Evolutionary conservation across 2,797 vertebrate genomes (phyloP), one percentile per base, ranked within the genome.

Genomic region (Acrossocheilus fasciatus): DNA sequence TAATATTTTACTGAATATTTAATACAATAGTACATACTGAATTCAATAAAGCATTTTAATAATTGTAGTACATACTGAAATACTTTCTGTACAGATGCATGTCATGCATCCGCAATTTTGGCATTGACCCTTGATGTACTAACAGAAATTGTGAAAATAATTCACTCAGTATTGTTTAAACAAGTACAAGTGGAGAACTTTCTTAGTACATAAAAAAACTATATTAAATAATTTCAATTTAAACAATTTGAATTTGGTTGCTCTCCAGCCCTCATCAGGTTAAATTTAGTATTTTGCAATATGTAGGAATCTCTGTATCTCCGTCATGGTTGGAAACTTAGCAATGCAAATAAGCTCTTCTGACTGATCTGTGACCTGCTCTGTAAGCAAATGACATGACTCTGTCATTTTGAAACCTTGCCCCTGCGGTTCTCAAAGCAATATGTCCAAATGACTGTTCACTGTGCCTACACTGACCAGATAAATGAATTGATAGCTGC

Each of bases 391-490:
- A 79, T 80, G n/a, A 82, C 43, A 69, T 75, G 39, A 57, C 62
- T 74, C 15, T 59, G 30, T 36, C 36, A 77, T 36, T 68, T 36
- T 68, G 66, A 68, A 68, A 68, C 66, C 30, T 69, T 69, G 34
- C 34, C 17, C 17, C 66, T 69, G 66, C 18, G 17, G 66, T 69
- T 69, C 66, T 69, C 34, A 23, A 52, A 68, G 74, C 81, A 79
- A 47, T 73, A 54, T 62, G 72, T 80, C 69, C 70, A 86, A 75
- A 86, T 83, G 45, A 86, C 74, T 83, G 84, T 36, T 30, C 34
- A 11, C 26, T 41, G 36, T 50, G 18, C 30, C 59, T 69, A 81
- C 47, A 85, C 2, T 70, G 84, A 50, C 39, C 68, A 79, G 66
- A 73, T 20, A 70, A 68, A 43, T 82, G 36, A 70, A 81, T 54